Base-by-base conservation (phyloP, 2,113 vertebrate genomes). In the Pleuronectes platessa region DNA sequence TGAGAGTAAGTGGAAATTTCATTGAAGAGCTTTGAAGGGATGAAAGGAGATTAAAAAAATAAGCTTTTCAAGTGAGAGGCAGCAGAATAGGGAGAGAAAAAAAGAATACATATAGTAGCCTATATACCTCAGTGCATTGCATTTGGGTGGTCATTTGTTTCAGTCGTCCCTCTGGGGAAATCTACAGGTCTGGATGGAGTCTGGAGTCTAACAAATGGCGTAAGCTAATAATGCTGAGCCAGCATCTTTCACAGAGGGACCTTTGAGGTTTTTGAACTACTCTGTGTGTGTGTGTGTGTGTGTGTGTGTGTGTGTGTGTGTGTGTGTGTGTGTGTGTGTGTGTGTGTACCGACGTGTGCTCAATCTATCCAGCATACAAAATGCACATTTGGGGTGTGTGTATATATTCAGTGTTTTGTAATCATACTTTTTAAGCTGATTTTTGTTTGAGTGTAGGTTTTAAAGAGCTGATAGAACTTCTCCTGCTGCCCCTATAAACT, bases 161-260 rank as follows among this genome's bases (percentile, higher is more conserved):
- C 72, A 65, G 31, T 53, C 71, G 21, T 84, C 45, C 69, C 85
- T 83, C 82, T 82, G 54, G 86, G 85, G 81, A 90, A 91, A 90
- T 91, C 78, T 83, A 65, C 56, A 79, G 76, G 78, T 86, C 62
- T 71, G 26, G 58, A 87, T 71, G 12, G 26, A 66, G 68, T 82
- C 68, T 65, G 27, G 75, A 86, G 72, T 72, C 89, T 80, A 76
- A 86, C 83, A 88, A 92, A 92, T 69, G 79, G 74, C 80, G 85
- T 90, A 9, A 54, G 51, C 51, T 54, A 54, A 54, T 54, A 54
- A 54, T 21, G 51, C 51, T 54, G 51, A 54, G 51, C 20, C 51
- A 10, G 51, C 51, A 21, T 54, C 51, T 8, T 54, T n/a, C 51
- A 54, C 49, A 20, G 18, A 15, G 49, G 13, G 18, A 4, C 49